Percentiles rank a stretch among this genome's conserved stretches.
Conservation (phyloP, 2,888 invertebrate species). For the Eupithecia vulgata region DNA sequence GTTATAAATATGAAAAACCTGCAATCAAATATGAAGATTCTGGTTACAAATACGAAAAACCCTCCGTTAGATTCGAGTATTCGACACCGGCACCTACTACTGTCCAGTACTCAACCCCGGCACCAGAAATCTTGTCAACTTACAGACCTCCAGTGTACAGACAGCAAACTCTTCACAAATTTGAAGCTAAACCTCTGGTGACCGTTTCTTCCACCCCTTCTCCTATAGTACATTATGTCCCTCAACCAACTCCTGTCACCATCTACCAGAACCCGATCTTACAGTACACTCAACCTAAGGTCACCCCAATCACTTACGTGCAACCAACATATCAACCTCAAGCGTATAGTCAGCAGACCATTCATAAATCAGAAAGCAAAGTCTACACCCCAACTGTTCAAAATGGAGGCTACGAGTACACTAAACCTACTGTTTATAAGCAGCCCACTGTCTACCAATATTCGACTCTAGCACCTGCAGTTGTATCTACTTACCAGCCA, state of each 20-base stretch:
- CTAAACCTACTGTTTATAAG: slow-evolving; percentile 51
- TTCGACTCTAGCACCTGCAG: slow-evolving; percentile 55
- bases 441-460: slow-evolving; percentile 53
- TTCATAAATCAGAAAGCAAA: slow-evolving; percentile 62
- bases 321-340: slow-evolving; percentile 62
- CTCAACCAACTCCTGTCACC: slow-evolving; percentile 69
- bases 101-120: slow-evolving; percentile 34
- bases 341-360: slow-evolving; percentile 65
- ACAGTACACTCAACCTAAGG: slow-evolving; percentile 63
- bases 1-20: slow-evolving; percentile 64
- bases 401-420: slow-evolving; percentile 52
- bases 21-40: slow-evolving; percentile 56
- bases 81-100: slow-evolving; percentile 37
- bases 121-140: slow-evolving; percentile 56
- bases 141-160: slow-evolving; percentile 63
- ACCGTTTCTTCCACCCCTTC: slow-evolving; percentile 65
- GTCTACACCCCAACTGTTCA: slow-evolving; percentile 55
- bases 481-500: slow-evolving; percentile 27
- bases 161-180: slow-evolving; percentile 68
- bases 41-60: slow-evolving; percentile 57
- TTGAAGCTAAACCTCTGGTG: slow-evolving; percentile 57
- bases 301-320: slow-evolving; percentile 63
- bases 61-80: slow-evolving; percentile 60
- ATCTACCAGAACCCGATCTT: slow-evolving; percentile 72
- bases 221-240: slow-evolving; percentile 61